Percentiles rank a stretch among this genome's conserved stretches.
phyloP scores from a whole-genome alignment of 2,797 vertebrate genomes.

The Platyrinchus mystaceus region DNA sequence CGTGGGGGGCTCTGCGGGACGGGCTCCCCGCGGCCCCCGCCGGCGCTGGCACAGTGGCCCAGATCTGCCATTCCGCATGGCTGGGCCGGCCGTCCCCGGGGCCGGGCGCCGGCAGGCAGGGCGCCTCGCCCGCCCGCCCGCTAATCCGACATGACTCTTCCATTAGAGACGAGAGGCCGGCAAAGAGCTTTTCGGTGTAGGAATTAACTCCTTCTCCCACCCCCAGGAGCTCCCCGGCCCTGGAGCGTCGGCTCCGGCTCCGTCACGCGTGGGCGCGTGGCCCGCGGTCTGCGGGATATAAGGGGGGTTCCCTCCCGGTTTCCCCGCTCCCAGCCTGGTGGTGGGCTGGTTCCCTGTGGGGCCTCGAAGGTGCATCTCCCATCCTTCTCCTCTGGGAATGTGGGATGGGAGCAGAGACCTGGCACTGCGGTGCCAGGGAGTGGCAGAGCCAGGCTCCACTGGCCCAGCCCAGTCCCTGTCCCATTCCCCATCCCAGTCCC shows the following conservation, averaged over 20 bases:
- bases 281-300: not conserved
- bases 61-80: slow-evolving; percentile 72
- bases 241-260: fast-evolving
- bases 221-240: not conserved
- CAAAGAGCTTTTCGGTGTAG: slow-evolving; percentile 61
- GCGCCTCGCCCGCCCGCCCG: not conserved
- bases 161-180: slow-evolving; percentile 47
- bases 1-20: not conserved
- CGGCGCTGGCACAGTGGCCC: slow-evolving; percentile 68
- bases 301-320: not conserved
- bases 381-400: not conserved
- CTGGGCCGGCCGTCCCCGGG: slow-evolving; percentile 1
- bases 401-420: fast-evolving
- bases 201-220: slow-evolving; percentile 36
- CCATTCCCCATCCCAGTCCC: too few relatives aligned
- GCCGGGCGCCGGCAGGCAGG: not conserved
- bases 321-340: not conserved
- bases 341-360: not conserved
- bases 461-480: too few relatives aligned
- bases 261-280: fast-evolving
- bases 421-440: fast-evolving
- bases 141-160: slow-evolving; percentile 71
- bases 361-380: fast-evolving
- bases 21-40: not conserved
- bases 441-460: not conserved